Conservation (phyloP, 2,797 vertebrate species). For the Pseudochromis fuscus region DNA sequence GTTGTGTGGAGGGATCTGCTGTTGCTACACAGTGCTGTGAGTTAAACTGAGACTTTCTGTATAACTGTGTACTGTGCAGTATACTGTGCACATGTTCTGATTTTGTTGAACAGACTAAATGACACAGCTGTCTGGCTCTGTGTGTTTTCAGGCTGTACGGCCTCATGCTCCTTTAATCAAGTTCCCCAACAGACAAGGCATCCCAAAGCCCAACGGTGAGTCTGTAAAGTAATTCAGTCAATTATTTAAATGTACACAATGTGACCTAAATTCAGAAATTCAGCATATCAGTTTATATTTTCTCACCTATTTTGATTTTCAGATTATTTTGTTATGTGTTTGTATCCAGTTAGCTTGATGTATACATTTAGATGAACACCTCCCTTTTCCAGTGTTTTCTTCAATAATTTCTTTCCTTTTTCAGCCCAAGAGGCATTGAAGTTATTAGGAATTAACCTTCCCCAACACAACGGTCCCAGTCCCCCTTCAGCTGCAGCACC, state of each 20-base stretch:
- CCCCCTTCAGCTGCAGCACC: constrained; percentile 40
- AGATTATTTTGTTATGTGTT: background rate
- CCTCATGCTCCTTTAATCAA: constrained; percentile 85
- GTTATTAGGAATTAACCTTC: constrained; percentile 51
- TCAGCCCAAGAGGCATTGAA: constrained; percentile 80
- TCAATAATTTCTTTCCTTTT: constrained; percentile 10
- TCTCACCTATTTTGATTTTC: background rate
- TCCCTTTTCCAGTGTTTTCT: background rate
- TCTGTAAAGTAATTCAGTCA: background rate
- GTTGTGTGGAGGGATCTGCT: too few relatives aligned
- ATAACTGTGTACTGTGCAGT: too few relatives aligned
- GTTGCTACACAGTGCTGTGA: background rate
- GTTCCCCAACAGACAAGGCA: constrained; percentile 79
- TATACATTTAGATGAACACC: background rate
- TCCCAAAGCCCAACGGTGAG: constrained; percentile 82
- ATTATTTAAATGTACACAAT: too few relatives aligned
- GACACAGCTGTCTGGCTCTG: background rate
- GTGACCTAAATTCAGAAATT: too few relatives aligned
- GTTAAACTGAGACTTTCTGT: too few relatives aligned
- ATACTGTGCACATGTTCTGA: too few relatives aligned
- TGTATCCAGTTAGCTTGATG: background rate
- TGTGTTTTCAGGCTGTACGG: constrained; percentile 76
- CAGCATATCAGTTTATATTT: too few relatives aligned
- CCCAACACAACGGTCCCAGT: constrained; percentile 55
- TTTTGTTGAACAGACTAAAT: background rate